Base-by-base conservation (phyloP, 1,140 invertebrate species). In the Centruroides sculpturatus region DNA sequence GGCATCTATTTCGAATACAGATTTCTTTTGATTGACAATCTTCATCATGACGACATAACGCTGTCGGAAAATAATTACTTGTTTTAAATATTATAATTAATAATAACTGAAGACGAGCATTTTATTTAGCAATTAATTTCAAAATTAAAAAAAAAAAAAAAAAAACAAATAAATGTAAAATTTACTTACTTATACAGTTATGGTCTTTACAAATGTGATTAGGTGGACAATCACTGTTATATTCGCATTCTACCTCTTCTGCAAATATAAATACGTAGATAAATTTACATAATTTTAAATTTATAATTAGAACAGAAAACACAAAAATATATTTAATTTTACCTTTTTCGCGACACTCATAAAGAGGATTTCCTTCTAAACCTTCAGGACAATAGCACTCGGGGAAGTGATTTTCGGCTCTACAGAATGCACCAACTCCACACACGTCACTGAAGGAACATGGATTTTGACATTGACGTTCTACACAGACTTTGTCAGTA, bases 291-390 rank as follows among this genome's bases (percentile, higher is more conserved):
- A 60, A 6, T 41, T 6, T 41, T 8, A 41, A 23, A 23, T 23
- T 23, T 23, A 23, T 23, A 23, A 23, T 41, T 48, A 41, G 5
- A 47, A 61, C 9, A 4, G 8, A 11, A 51, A 9, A 34, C 46
- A 6, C 23, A 49, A n/a, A 34, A 55, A 53, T 56, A 49, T 48
- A 48, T 51, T 9, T 56, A 46, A 9, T 55, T 64, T 60, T 56
- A 70, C 69, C 70, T 62, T 59, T 66, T 41, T 41, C 41, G 81
- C 83, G 80, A 91, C 89, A 92, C 81, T 86, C 82, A 65, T 84
- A 80, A 66, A 84, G 82, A 34, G 66, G 63, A 62, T 67, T 66
- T 59, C 69, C 62, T 34, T 56, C 60, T 46, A 55, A 62, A 47
- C 64, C 61, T 48, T 65, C 56, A 13, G 63, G 58, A 58, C 71